These are phyloP conservation scores for Magallana gigas DNA, from an alignment of 1,140 invertebrate genomes.

Conservation along the genomic window DNA sequence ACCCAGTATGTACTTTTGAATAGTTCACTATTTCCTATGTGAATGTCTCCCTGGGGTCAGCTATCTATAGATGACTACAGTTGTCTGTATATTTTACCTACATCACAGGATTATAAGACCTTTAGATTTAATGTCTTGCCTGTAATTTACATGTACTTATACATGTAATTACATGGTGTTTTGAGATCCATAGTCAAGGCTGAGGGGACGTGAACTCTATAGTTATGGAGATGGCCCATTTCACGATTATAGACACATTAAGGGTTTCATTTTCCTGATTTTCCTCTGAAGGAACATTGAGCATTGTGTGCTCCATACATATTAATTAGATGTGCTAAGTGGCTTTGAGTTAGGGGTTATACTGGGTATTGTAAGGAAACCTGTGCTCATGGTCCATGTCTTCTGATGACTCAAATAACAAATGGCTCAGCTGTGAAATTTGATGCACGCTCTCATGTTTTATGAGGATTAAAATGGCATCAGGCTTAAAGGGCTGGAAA, in stretches of 20 bases:
- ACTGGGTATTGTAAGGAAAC: not conserved
- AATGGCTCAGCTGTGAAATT: conserved; percentile 17
- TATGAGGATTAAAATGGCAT: conserved; percentile 28
- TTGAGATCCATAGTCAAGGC: too few relatives aligned
- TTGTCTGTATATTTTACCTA: too few relatives aligned
- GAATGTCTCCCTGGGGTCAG: too few relatives aligned
- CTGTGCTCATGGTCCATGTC: not conserved
- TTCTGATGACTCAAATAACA: conserved; percentile 10
- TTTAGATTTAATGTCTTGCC: too few relatives aligned
- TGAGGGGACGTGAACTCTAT: too few relatives aligned
- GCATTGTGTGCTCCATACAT: conserved; percentile 6
- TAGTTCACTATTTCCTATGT: too few relatives aligned
- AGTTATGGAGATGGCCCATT: not conserved
- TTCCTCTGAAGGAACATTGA: not conserved
- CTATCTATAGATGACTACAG: too few relatives aligned
- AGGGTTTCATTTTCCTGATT: conserved; percentile 4
- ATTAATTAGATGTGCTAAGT: not conserved
- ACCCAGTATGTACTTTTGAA: too few relatives aligned
- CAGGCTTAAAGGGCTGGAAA: conserved; percentile 1
- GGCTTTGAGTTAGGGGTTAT: not conserved
- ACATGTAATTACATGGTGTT: too few relatives aligned
- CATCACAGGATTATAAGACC: too few relatives aligned
- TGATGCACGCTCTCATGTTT: conserved; percentile 30
- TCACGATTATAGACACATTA: not conserved
- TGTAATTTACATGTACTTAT: too few relatives aligned